Base-by-base conservation (phyloP, 2,888 invertebrate genomes). In the Psylliodes chrysocephalus region DNA sequence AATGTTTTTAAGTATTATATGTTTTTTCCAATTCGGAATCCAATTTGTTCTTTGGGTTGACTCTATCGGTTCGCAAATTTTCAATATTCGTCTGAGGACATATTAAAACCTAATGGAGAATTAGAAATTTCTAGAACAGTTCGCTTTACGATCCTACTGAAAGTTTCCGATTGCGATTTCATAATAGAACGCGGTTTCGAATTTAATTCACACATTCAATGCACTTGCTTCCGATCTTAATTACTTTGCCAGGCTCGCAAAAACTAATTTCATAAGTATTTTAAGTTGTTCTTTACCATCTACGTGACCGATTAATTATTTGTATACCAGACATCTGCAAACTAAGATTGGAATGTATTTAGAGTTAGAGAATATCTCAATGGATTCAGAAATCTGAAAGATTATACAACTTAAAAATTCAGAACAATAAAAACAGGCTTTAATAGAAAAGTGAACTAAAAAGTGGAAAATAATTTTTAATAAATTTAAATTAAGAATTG, bases 171-270 rank as follows among this genome's bases (percentile, higher is more conserved):
- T 59, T 17, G 51, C 25, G 10, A 40, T 59, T 51, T 49, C 40
- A 59, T 59, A 59, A 59, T 59, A 30, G 40, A 49, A 49, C 22
- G 49, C 40, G 59, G 44, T 51, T 59, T 59, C 49, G 38, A 49
- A 59, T 59, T 59, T 59, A 59, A 49, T 59, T 51, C 59, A 49
- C 49, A 59, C 59, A 59, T 59, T 49, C 44, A 51, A 40, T 59
- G 59, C 59, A 59, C 59, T 59, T 49, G 59, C 49, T 38, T 57
- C 17, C 28, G 15, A 40, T 49, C 25, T 40, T 59, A 59, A 59
- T 59, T 59, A 49, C 49, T 49, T 59, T 28, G n/a, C 38, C 59
- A 25, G 40, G 22, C 28, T 59, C 14, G 49, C 17, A 59, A 49
- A 51, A 59, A 59, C 59, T 51, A 49, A 59, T 59, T 51, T 17